A percentile compares a stretch with the other conserved stretches of the same genome.
Evolutionary conservation across 2,888 invertebrate species (phyloP).

Genomic region (Hemaris fuciformis): DNA sequence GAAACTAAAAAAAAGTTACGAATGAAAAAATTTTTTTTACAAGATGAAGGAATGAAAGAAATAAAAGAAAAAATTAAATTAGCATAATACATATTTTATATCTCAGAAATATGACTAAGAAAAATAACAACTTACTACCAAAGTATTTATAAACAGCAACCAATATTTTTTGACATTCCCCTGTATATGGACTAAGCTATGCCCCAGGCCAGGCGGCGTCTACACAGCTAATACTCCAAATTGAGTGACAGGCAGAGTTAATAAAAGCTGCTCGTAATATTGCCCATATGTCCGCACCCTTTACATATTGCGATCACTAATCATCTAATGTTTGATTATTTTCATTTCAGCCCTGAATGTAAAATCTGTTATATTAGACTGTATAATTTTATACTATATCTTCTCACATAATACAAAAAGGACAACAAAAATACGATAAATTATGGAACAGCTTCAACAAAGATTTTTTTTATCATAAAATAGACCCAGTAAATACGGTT

Average conservation of each 20-base stretch:
- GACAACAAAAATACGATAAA: too few species aligned
- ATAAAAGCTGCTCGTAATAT: constrained; percentile 70
- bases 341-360: background rate
- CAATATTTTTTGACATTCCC: constrained; percentile 29
- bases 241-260: constrained; percentile 77
- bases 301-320: constrained; percentile 18
- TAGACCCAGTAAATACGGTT: too few species aligned
- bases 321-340: constrained; percentile 9
- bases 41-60: too few species aligned
- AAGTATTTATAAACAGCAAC: background rate
- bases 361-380: background rate
- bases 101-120: background rate
- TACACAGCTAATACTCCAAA: constrained; percentile 67
- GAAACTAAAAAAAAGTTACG: too few species aligned
- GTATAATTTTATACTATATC: too few species aligned
- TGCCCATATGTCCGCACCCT: constrained; percentile 73
- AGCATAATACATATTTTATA: too few species aligned
- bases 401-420: too few species aligned
- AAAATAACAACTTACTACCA: too few species aligned
- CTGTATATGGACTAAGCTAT: constrained; percentile 48
- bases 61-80: too few species aligned
- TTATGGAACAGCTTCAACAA: too few species aligned
- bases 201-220: constrained; percentile 45
- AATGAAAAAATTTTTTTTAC: too few species aligned
- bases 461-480: too few species aligned